Evolutionary conservation across 1,140 invertebrate genomes (phyloP).

Genomic region (Babylonia areolata): DNA sequence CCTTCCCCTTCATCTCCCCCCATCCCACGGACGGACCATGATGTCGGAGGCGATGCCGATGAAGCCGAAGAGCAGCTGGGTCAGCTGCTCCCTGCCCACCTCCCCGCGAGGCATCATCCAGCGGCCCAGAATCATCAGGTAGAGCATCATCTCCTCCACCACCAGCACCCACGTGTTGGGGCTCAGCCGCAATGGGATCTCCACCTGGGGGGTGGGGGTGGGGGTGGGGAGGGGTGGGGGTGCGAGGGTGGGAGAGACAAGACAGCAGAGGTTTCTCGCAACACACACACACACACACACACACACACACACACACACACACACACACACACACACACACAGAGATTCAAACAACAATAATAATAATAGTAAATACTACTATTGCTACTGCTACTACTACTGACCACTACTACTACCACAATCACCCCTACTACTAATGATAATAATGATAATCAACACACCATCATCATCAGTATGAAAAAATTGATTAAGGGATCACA

Average conservation of each 20-base stretch:
- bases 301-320: neutral
- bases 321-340: neutral
- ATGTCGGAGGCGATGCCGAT: slow-evolving; percentile 92
- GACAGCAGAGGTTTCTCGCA: too few species aligned
- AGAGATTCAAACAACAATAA: too few species aligned
- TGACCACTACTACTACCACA: too few species aligned
- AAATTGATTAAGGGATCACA: too few species aligned
- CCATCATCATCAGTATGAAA: too few species aligned
- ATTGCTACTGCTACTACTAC: too few species aligned
- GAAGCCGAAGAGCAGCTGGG: slow-evolving; percentile 89
- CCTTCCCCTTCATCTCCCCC: too few species aligned
- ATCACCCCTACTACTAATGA: too few species aligned
- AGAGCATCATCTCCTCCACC: slow-evolving; percentile 89
- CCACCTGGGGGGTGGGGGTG: slow-evolving; percentile 46
- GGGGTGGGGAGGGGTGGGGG: neutral
- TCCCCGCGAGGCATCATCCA: slow-evolving; percentile 93
- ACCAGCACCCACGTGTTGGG: slow-evolving; percentile 82
- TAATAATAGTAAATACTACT: too few species aligned
- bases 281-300: neutral
- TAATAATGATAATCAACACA: too few species aligned
- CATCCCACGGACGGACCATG: slow-evolving; percentile 76
- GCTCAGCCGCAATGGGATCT: slow-evolving; percentile 53
- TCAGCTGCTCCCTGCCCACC: slow-evolving; percentile 92
- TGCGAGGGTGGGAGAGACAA: neutral
- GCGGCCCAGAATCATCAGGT: slow-evolving; percentile 89